phyloP scores from a whole-genome alignment of 2,888 invertebrate species.

The Cephus pygmeus region DNA sequence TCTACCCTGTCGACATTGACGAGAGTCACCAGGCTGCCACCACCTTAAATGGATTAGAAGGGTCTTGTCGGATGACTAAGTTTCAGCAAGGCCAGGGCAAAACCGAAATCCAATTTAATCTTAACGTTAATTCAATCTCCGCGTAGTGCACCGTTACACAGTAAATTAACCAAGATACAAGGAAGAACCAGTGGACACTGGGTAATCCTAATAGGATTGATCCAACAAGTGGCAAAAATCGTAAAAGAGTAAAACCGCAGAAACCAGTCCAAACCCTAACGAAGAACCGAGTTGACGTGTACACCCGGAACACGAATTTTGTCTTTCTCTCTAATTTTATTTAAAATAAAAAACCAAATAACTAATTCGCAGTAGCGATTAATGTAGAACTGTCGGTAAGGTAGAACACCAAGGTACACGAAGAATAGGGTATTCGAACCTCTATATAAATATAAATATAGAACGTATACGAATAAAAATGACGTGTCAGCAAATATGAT shows the following conservation, averaged over 20 bases:
- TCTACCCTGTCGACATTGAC: constrained; percentile 4
- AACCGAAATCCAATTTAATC: constrained; percentile 59
- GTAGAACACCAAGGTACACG: too few species aligned
- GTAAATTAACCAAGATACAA: constrained; percentile 49
- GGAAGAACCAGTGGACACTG: not conserved
- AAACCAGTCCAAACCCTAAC: not conserved
- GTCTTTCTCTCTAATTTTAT: too few species aligned
- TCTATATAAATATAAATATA: too few species aligned
- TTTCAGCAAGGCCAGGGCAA: constrained; percentile 53
- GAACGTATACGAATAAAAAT: constrained; percentile 30
- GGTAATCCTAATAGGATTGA: not conserved
- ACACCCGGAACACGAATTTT: too few species aligned
- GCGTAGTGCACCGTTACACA: constrained; percentile 58
- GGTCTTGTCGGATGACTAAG: constrained; percentile 61
- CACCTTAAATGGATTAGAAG: constrained; percentile 56
- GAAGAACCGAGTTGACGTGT: too few species aligned
- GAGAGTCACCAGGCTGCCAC: constrained; percentile 2
- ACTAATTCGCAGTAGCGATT: too few species aligned
- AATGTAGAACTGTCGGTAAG: too few species aligned
- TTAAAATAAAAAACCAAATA: not conserved
- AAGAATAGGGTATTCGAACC: too few species aligned
- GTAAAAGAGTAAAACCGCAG: not conserved
- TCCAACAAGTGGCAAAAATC: not conserved
- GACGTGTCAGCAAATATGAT: constrained; percentile 39
- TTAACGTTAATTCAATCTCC: constrained; percentile 60